These are phyloP conservation scores for Odontamblyopus rebecca DNA, from an alignment of 2,797 vertebrate genomes.

Conservation along the genomic window DNA sequence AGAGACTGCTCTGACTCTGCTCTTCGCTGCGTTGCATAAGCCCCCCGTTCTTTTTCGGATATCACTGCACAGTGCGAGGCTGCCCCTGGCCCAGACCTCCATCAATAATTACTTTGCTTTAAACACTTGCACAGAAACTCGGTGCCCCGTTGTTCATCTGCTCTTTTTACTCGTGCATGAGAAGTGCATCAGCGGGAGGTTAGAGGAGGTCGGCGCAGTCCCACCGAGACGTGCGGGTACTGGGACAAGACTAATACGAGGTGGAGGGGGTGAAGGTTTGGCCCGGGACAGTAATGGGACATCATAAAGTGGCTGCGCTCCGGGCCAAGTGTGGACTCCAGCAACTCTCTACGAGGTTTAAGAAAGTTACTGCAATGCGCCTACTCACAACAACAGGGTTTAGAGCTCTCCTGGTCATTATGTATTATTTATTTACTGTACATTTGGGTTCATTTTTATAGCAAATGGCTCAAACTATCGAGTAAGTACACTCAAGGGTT, in stretches of 20 bases:
- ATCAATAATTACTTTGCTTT: slow-evolving; percentile 51
- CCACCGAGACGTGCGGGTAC: slow-evolving; percentile 41
- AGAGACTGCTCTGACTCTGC: background rate
- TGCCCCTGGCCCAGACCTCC: slow-evolving; percentile 47
- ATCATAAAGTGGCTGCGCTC: slow-evolving; percentile 37
- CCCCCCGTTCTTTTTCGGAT: slow-evolving; percentile 6
- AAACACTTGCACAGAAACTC: slow-evolving; percentile 23
- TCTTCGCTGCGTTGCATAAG: slow-evolving; percentile 22
- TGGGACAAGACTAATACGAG: slow-evolving; percentile 55
- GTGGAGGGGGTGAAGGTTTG: slow-evolving; percentile 57
- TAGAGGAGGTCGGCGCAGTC: slow-evolving; percentile 25
- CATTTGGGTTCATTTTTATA: background rate
- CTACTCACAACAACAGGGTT: background rate
- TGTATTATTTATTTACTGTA: background rate
- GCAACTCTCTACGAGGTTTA: slow-evolving; percentile 1
- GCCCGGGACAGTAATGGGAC: slow-evolving; percentile 47
- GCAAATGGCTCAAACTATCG: background rate
- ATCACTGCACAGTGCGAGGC: slow-evolving; percentile 24
- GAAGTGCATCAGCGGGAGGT: slow-evolving; percentile 13
- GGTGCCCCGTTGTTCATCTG: slow-evolving; percentile 37
- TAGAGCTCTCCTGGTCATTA: background rate
- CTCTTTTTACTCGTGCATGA: slow-evolving; percentile 21
- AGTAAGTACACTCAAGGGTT: background rate
- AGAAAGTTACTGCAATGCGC: slow-evolving; percentile 17
- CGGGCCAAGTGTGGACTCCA: slow-evolving; percentile 22